Conservation (phyloP, 2,797 vertebrate species). For the Bucorvus abyssinicus region DNA sequence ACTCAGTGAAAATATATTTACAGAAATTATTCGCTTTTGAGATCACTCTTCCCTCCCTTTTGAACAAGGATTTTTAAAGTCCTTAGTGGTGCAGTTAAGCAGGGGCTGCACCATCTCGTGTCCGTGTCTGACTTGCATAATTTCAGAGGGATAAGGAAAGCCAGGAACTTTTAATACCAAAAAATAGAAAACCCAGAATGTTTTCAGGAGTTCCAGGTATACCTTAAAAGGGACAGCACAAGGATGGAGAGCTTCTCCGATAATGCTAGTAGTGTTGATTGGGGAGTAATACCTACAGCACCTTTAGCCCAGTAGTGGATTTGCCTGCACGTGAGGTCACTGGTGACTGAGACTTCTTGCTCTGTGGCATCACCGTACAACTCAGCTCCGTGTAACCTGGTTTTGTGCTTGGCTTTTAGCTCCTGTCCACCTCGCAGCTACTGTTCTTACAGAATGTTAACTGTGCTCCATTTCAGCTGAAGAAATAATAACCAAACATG, state of each 20-base stretch:
- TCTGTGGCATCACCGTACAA: not conserved
- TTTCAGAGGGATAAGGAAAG: not conserved
- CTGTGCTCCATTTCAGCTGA: slow-evolving; percentile 67
- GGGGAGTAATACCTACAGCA: not conserved
- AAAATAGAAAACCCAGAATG: not conserved
- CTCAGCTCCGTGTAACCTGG: not conserved
- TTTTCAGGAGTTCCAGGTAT: not conserved
- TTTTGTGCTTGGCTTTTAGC: not conserved
- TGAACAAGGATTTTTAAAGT: not conserved
- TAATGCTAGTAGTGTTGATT: not conserved
- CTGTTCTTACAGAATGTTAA: not conserved
- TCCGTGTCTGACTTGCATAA: not conserved
- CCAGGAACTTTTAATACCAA: not conserved
- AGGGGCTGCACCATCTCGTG: not conserved
- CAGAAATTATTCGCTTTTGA: not conserved
- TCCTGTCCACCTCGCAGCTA: not conserved
- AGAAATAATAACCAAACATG: slow-evolving; percentile 56
- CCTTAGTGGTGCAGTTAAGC: not conserved
- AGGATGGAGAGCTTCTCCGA: not conserved
- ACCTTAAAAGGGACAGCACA: not conserved
- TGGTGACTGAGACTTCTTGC: not conserved
- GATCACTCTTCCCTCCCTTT: not conserved
- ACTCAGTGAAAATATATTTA: not conserved
- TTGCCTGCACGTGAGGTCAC: not conserved
- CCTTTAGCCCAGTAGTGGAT: not conserved